A percentile compares a stretch with the other conserved stretches of the same genome.
These are phyloP conservation scores for Acipenser oxyrinchus DNA, from an alignment of 2,797 vertebrate genomes.

Conservation along the genomic window DNA sequence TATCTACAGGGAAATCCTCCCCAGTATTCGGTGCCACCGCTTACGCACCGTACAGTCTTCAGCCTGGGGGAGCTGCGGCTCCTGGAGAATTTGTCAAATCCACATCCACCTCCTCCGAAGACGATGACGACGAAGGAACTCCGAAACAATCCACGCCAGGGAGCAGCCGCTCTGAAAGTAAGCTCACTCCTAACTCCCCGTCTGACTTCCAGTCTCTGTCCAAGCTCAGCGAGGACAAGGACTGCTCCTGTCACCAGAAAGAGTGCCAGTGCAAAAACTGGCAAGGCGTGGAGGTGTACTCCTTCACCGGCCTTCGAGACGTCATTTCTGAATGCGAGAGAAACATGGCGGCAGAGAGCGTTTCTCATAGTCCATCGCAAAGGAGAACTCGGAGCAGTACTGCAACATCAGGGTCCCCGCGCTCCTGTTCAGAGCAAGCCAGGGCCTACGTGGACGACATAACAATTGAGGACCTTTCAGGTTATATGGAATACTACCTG, in stretches of 20 bases:
- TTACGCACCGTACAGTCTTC: conserved; percentile 41
- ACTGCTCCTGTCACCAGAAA: conserved; percentile 46
- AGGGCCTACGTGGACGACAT: conserved; percentile 87
- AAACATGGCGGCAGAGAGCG: conserved; percentile 48
- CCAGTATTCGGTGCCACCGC: conserved; percentile 39
- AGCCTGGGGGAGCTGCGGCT: conserved; percentile 35
- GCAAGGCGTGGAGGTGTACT: conserved; percentile 85
- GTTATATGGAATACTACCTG: conserved; percentile 94
- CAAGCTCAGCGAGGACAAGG: conserved; percentile 45
- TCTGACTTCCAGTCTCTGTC: conserved; percentile 81
- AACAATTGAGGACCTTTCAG: conserved; percentile 94
- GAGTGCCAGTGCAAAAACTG: conserved; percentile 64
- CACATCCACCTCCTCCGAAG: conserved; percentile 11
- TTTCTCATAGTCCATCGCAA: conserved; percentile 44
- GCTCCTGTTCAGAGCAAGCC: conserved; percentile 94
- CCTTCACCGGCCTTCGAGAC: conserved; percentile 82
- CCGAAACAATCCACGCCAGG: conserved; percentile 31
- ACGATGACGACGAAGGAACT: conserved; percentile 34
- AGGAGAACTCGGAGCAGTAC: conserved; percentile 61
- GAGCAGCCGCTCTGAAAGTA: conserved; percentile 15
- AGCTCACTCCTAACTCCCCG: conserved; percentile 26
- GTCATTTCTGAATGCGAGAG: conserved; percentile 70
- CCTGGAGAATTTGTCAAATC: conserved; percentile 16
- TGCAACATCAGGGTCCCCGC: conserved; percentile 65
- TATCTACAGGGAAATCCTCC: conserved; percentile 34